Evolutionary conservation across 2,888 invertebrate genomes (phyloP).

Genomic region (Teleiodes luculella): DNA sequence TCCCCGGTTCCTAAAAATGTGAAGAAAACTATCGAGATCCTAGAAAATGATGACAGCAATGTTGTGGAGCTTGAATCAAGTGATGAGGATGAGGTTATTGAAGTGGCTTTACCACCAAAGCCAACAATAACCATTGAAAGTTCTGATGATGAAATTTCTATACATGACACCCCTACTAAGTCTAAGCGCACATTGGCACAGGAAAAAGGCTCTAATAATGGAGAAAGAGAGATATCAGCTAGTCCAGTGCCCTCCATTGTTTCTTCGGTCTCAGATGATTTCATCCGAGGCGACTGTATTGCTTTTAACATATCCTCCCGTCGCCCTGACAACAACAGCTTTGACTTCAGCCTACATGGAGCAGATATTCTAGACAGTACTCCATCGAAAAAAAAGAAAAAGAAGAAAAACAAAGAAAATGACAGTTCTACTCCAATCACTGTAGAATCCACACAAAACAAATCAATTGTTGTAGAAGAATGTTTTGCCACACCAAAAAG

Average conservation of each 20-base stretch:
- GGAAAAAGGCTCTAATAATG: constrained; percentile 28
- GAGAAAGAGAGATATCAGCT: constrained; percentile 50
- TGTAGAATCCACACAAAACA: constrained; percentile 25
- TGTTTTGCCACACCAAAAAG: constrained; percentile 72
- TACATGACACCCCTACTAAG: constrained; percentile 31
- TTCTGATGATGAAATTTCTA: constrained; percentile 61
- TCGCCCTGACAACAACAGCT: constrained; percentile 54
- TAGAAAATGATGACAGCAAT: constrained; percentile 47
- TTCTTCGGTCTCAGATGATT: constrained; percentile 73
- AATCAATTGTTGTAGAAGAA: constrained; percentile 36
- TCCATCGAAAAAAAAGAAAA: constrained; percentile 63
- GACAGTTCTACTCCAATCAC: constrained; percentile 49
- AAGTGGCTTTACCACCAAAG: constrained; percentile 66
- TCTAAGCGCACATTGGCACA: constrained; percentile 25
- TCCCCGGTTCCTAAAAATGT: constrained; percentile 48
- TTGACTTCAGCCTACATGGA: constrained; percentile 73
- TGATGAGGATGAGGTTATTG: constrained; percentile 72
- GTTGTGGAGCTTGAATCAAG: constrained; percentile 57
- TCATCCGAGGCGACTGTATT: constrained; percentile 70
- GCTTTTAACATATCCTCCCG: constrained; percentile 70
- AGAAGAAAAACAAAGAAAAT: constrained; percentile 58
- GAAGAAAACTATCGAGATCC: constrained; percentile 54
- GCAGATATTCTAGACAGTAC: constrained; percentile 57
- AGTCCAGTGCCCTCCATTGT: constrained; percentile 72
- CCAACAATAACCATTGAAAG: constrained; percentile 72